phyloP scores from a whole-genome alignment of 2,888 invertebrate genomes.

The Eupithecia subfuscata region DNA sequence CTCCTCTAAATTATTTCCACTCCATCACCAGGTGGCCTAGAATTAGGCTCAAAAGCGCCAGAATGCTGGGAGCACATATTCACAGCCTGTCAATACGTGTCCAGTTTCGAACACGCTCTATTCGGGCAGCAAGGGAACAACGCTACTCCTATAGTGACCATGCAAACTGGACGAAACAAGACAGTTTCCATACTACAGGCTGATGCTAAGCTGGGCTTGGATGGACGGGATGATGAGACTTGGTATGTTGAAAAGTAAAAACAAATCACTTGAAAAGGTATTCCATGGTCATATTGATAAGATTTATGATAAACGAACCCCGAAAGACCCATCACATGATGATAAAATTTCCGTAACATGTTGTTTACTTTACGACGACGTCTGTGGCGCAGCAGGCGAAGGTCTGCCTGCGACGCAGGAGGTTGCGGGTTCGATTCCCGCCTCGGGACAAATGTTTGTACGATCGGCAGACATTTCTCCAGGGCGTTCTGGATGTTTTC shows the following conservation, averaged over 20 bases:
- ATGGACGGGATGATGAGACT: slow-evolving; percentile 88
- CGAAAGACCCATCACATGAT: too few species aligned
- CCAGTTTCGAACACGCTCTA: slow-evolving; percentile 94
- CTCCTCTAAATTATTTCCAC: neutral
- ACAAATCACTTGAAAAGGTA: neutral
- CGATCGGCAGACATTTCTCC: too few species aligned
- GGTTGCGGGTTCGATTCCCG: too few species aligned
- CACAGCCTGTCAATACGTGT: slow-evolving; percentile 95
- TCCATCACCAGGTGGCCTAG: slow-evolving; percentile 87
- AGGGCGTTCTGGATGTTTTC: too few species aligned
- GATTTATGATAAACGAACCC: too few species aligned
- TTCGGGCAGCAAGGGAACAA: slow-evolving; percentile 92
- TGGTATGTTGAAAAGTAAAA: slow-evolving; percentile 80
- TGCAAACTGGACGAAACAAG: slow-evolving; percentile 86
- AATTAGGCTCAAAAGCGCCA: slow-evolving; percentile 95
- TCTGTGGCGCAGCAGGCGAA: too few species aligned
- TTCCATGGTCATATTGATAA: too few species aligned
- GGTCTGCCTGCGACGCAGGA: too few species aligned
- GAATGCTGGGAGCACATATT: slow-evolving; percentile 99
- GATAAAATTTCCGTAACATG: neutral
- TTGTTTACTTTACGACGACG: too few species aligned
- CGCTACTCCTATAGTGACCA: slow-evolving; percentile 86
- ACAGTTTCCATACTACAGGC: slow-evolving; percentile 85
- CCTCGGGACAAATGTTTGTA: too few species aligned
- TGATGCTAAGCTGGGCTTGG: slow-evolving; percentile 81